These are phyloP conservation scores for Hesperophylax magnus DNA, from an alignment of 1,140 invertebrate species.

Conservation along the genomic window DNA sequence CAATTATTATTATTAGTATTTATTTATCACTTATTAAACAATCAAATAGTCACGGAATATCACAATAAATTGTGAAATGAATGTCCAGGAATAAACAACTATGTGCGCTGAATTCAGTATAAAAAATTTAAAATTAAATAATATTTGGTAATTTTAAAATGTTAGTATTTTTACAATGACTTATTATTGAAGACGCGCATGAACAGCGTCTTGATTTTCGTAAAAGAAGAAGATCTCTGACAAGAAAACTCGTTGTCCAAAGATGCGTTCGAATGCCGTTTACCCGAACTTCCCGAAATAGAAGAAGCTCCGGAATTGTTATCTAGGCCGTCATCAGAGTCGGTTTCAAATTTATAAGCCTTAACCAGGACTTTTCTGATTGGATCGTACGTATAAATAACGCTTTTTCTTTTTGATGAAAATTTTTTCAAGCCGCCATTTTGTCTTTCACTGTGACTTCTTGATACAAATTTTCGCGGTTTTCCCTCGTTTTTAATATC, in stretches of 20 bases:
- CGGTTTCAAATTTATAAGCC: constrained; percentile 37
- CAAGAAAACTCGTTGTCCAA: constrained; percentile 33
- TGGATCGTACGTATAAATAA: constrained; percentile 50
- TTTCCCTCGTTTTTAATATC: neutral
- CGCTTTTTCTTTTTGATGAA: constrained; percentile 51
- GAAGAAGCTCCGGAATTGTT: neutral
- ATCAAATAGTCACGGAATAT: neutral
- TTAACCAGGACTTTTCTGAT: constrained; percentile 41
- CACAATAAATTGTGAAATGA: constrained; percentile 1
- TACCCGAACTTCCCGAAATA: neutral
- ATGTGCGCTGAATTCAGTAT: too few relatives aligned
- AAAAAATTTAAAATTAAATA: too few relatives aligned
- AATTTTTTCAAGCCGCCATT: constrained; percentile 37
- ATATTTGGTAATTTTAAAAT: too few relatives aligned
- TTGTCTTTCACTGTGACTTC: constrained; percentile 50
- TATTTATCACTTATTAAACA: neutral
- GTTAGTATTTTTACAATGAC: constrained; percentile 27
- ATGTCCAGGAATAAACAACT: neutral
- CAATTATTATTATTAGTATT: constrained; percentile 19
- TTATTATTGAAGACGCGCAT: constrained; percentile 50
- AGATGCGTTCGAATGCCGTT: neutral
- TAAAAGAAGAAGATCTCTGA: constrained; percentile 51
- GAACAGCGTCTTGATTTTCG: constrained; percentile 51
- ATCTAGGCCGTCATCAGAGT: neutral
- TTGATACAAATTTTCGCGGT: constrained; percentile 16